Conservation (phyloP, 2,113 vertebrate species). For the Neoarius graeffei region DNA sequence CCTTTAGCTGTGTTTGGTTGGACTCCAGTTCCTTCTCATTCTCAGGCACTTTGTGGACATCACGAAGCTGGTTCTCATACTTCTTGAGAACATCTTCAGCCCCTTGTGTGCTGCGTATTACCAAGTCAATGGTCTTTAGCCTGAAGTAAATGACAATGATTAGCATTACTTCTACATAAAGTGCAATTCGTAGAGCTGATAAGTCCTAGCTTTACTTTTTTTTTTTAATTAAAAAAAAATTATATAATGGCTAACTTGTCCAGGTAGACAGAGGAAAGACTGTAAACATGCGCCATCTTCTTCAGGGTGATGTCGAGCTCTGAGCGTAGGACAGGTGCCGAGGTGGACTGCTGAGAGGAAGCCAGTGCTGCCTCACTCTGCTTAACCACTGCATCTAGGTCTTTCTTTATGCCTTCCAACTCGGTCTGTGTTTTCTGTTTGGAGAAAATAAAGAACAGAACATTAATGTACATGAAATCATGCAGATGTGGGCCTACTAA, state of each 20-base stretch:
- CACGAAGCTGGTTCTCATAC: conserved; percentile 84
- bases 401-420: conserved; percentile 85
- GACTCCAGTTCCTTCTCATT: conserved; percentile 81
- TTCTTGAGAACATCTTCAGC: conserved; percentile 81
- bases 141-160: conserved; percentile 60
- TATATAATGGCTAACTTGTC: conserved; percentile 81
- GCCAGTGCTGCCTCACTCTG: conserved; percentile 81
- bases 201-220: neutral
- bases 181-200: neutral
- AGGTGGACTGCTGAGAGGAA: conserved; percentile 74
- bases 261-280: conserved; percentile 89
- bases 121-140: conserved; percentile 89
- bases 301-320: conserved; percentile 86
- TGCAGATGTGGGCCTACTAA: neutral
- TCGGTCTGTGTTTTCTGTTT: conserved; percentile 87
- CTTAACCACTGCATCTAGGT: conserved; percentile 75
- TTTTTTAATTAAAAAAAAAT: neutral
- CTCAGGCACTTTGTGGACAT: conserved; percentile 81
- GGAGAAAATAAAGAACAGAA: neutral
- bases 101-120: conserved; percentile 87
- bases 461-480: neutral
- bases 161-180: too few species aligned
- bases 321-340: conserved; percentile 78
- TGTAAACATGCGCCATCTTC: conserved; percentile 90
- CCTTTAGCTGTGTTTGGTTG: conserved; percentile 84